Percentiles rank a stretch among this genome's conserved stretches.
Evolutionary conservation across 2,113 vertebrate species (phyloP).

Genomic region (human (Homo sapiens)): DNA sequence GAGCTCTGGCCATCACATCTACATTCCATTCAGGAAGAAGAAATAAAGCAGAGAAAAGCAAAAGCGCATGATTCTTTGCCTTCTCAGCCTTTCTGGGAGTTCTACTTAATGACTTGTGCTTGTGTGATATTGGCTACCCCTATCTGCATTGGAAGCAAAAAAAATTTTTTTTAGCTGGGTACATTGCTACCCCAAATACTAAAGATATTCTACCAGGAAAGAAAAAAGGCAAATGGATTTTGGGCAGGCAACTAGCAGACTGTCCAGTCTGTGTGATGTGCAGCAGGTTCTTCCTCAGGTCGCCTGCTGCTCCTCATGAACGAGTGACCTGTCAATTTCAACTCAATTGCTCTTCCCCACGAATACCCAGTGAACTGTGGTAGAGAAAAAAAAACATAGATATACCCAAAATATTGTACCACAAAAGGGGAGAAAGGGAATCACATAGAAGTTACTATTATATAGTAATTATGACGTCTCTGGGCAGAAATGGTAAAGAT

Average conservation of each 20-base stretch:
- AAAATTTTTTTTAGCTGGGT: neutral
- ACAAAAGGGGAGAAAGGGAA: neutral
- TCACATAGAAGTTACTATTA: neutral
- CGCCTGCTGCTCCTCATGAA: neutral
- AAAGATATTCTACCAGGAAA: neutral
- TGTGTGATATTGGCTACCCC: fast-evolving
- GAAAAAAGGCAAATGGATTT: neutral
- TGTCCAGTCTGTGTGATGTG: neutral
- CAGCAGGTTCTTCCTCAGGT: neutral
- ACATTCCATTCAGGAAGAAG: neutral
- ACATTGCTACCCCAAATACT: neutral
- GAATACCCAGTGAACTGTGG: neutral
- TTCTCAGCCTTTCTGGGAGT: neutral
- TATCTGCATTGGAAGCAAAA: neutral
- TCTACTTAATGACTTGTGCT: neutral
- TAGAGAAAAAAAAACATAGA: neutral
- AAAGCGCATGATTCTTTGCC: neutral
- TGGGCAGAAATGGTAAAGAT: neutral
- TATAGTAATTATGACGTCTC: neutral
- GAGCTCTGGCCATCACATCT: neutral
- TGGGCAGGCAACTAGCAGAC: neutral
- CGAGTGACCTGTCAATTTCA: neutral
- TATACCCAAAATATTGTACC: neutral
- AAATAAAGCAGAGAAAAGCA: neutral
- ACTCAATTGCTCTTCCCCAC: neutral